A percentile compares a stretch with the other conserved stretches of the same genome.
Evolutionary conservation across 1,140 invertebrate genomes (phyloP).

Genomic region (Campodea augens): DNA sequence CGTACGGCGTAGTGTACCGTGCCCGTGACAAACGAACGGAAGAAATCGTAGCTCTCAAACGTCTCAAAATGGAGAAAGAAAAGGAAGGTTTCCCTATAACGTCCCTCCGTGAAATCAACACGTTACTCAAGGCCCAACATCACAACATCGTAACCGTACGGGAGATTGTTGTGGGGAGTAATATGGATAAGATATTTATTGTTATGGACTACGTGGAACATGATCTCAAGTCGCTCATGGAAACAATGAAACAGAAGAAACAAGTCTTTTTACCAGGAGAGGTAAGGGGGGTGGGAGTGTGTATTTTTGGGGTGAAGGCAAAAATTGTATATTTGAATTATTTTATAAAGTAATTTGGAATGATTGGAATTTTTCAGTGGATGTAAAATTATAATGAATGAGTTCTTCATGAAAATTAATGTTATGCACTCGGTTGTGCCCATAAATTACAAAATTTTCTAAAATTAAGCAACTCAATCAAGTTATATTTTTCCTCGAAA

Average conservation of each 20-base stretch:
- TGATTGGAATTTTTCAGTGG: too few relatives aligned
- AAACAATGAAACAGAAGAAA: slow-evolving; percentile 85
- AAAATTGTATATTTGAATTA: too few relatives aligned
- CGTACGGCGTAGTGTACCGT: slow-evolving; percentile 87
- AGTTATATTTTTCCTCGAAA: too few relatives aligned
- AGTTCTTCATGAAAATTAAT: too few relatives aligned
- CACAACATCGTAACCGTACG: slow-evolving; percentile 93
- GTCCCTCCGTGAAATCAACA: slow-evolving; percentile 94
- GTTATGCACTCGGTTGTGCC: too few relatives aligned
- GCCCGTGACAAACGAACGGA: slow-evolving; percentile 89
- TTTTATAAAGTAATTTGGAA: too few relatives aligned
- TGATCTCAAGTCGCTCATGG: slow-evolving; percentile 94
- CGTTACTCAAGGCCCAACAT: slow-evolving; percentile 83
- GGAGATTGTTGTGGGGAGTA: slow-evolving; percentile 97
- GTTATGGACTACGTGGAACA: slow-evolving; percentile 99
- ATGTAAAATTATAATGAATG: too few relatives aligned
- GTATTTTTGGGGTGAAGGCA: too few relatives aligned
- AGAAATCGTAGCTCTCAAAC: slow-evolving; percentile 96
- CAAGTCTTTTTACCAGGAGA: slow-evolving; percentile 66
- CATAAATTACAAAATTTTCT: too few relatives aligned
- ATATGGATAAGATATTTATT: slow-evolving; percentile 99
- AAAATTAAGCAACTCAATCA: too few relatives aligned
- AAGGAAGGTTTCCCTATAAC: slow-evolving; percentile 99
- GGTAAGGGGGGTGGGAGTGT: too few relatives aligned
- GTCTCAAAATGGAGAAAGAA: slow-evolving; percentile 99